Conservation (phyloP, 2,113 vertebrate genomes). For the Corydoras maculifer region DNA sequence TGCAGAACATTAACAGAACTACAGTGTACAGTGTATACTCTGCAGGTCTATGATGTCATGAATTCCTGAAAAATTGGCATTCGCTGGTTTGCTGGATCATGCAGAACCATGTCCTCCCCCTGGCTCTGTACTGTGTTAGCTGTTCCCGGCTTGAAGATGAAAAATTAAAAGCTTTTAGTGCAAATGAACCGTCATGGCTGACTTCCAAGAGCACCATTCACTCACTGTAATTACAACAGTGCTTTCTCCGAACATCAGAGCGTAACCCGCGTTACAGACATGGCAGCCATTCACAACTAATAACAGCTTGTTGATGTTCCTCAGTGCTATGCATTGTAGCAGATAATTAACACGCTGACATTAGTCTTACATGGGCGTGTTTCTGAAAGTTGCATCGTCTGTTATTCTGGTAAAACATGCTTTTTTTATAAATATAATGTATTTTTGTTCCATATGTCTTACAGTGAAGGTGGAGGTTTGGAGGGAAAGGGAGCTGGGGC, state of each 20-base stretch:
- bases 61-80: too few species aligned
- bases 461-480: too few species aligned
- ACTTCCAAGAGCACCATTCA: conserved; percentile 27
- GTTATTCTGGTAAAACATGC: neutral
- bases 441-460: too few species aligned
- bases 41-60: too few species aligned
- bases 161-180: conserved; percentile 5
- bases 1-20: too few species aligned
- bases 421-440: too few species aligned
- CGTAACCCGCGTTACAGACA: conserved; percentile 17
- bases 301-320: conserved; percentile 11
- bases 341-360: neutral
- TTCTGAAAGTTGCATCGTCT: neutral
- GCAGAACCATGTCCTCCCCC: too few species aligned
- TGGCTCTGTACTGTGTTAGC: too few species aligned
- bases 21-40: too few species aligned
- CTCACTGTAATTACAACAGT: conserved; percentile 39
- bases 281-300: conserved; percentile 4
- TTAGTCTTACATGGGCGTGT: neutral
- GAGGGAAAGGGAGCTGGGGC: too few species aligned
- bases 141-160: neutral
- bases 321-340: neutral
- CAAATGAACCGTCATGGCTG: conserved; percentile 27
- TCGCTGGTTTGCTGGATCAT: too few species aligned
- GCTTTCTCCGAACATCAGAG: conserved; percentile 39